Evolutionary conservation across 2,113 vertebrate genomes (phyloP).

Genomic region (Vidua macroura): DNA sequence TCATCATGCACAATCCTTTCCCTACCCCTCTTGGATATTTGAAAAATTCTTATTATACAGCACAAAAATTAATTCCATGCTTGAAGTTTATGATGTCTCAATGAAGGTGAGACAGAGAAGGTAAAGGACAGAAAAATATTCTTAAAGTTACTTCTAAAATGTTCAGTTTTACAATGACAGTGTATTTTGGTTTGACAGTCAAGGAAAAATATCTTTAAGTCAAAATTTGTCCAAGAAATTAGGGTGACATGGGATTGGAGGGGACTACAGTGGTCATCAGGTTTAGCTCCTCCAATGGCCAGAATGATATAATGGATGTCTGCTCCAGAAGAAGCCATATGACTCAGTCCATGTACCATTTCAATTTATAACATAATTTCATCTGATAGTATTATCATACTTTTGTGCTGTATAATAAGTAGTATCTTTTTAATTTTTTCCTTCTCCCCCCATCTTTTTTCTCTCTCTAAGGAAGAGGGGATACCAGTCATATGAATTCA

Average conservation of each 20-base stretch:
- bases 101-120: not conserved
- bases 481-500: not conserved
- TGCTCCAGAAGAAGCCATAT: not conserved
- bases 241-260: not conserved
- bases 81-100: not conserved
- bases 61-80: not conserved
- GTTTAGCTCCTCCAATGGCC: not conserved
- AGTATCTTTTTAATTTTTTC: not conserved
- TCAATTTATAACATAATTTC: not conserved
- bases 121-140: not conserved
- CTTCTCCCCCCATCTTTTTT: too few species aligned
- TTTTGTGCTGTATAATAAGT: not conserved
- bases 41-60: not conserved
- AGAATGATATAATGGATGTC: not conserved
- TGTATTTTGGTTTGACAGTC: not conserved
- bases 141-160: not conserved
- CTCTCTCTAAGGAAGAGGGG: not conserved
- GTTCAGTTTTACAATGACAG: not conserved
- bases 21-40: not conserved
- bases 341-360: not conserved
- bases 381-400: not conserved
- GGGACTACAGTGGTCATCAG: not conserved
- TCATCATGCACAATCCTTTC: not conserved
- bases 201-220: not conserved
- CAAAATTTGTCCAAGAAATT: not conserved